Base-by-base conservation (phyloP, 2,113 vertebrate species). In the Atractosteus spatula region DNA sequence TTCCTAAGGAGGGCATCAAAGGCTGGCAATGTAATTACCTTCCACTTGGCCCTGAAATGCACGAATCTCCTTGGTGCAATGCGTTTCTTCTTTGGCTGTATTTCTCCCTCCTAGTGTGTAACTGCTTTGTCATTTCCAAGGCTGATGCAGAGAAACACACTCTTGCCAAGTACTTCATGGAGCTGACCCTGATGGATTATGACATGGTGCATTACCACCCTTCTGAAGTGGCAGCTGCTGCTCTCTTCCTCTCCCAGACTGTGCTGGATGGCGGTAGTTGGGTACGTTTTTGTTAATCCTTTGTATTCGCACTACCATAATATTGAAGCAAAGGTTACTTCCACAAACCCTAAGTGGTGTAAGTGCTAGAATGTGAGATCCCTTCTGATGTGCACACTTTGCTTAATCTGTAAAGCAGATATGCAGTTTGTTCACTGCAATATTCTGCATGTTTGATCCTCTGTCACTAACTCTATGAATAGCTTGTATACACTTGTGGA, bases 111-210 rank as follows among this genome's bases (percentile, higher is more conserved):
- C 47, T 51, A 51, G 8, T 29, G 17, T 29, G 17, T 29, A 51
- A 51, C 47, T 51, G 47, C 5, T 51, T 51, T 66, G 44, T 10
- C 8, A 55, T 57, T 59, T 72, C 3, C 0, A 74, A 99, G 97
- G 91, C 93, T 0, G 92, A 97, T 10, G 87, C 91, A 3, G 92
- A 94, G 72, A 90, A 93, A 29, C 96, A 99, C 71, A 97, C 94
- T 0, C 87, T 99, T 71, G 95, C 95, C 51, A 99, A 98, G 62
- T 99, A 99, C 8, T 83, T 99, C 43, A 95, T 98, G 93, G 97
- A 99, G 81, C 82, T 99, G 85, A 95, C 95, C 0, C 91, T 99
- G 1, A n/a, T 91, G 0, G 97, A 99, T 85, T 99, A 98, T 0
- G 85, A 94, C 55, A 96, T 98, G 96, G 95, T 95, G 4, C 96